Evolutionary conservation across 1,140 invertebrate genomes (phyloP).

Genomic region (Plectus sambesii): DNA sequence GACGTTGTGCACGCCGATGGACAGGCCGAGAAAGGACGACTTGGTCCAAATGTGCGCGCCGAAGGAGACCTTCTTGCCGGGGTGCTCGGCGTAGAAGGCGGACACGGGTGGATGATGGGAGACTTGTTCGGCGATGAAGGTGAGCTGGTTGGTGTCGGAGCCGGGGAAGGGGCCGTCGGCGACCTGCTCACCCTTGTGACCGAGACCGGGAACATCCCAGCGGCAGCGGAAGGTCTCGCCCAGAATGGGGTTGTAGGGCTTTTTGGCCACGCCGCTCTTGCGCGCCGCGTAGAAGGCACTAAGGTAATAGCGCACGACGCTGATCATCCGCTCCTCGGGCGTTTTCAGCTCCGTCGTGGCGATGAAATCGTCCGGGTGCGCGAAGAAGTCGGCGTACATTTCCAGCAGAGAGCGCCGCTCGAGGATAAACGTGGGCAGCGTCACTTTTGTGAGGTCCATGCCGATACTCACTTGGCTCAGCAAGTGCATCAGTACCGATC

Average conservation of each 20-base stretch:
- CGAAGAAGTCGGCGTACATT: slow-evolving; percentile 55
- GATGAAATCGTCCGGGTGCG: slow-evolving; percentile 48
- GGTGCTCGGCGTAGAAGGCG: slow-evolving; percentile 53
- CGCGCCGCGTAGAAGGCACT: slow-evolving; percentile 52
- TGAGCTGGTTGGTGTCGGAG: slow-evolving; percentile 44
- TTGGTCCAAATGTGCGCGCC: slow-evolving; percentile 54
- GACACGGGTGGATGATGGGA: slow-evolving; percentile 88
- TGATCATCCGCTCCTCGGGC: slow-evolving; percentile 50
- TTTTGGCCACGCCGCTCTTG: slow-evolving; percentile 53
- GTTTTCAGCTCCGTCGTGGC: slow-evolving; percentile 21
- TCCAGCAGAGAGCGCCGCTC: slow-evolving; percentile 53
- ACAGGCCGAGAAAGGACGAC: slow-evolving; percentile 53
- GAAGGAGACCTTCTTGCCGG: slow-evolving; percentile 48
- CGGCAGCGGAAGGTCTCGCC: slow-evolving; percentile 54
- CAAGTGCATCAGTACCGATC: slow-evolving; percentile 53
- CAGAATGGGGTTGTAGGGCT: slow-evolving; percentile 55
- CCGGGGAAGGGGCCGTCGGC: slow-evolving; percentile 40
- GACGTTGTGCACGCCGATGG: slow-evolving; percentile 53
- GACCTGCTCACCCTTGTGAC: slow-evolving; percentile 56
- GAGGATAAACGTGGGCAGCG: slow-evolving; percentile 53
- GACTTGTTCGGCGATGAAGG: slow-evolving; percentile 91
- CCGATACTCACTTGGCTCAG: slow-evolving; percentile 51
- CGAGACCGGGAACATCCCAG: slow-evolving; percentile 46
- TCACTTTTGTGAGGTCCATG: slow-evolving; percentile 55
- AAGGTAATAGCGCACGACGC: slow-evolving; percentile 49